These are phyloP conservation scores for Uropsilus gracilis DNA, from an alignment of 2,113 vertebrate genomes.

Conservation along the genomic window DNA sequence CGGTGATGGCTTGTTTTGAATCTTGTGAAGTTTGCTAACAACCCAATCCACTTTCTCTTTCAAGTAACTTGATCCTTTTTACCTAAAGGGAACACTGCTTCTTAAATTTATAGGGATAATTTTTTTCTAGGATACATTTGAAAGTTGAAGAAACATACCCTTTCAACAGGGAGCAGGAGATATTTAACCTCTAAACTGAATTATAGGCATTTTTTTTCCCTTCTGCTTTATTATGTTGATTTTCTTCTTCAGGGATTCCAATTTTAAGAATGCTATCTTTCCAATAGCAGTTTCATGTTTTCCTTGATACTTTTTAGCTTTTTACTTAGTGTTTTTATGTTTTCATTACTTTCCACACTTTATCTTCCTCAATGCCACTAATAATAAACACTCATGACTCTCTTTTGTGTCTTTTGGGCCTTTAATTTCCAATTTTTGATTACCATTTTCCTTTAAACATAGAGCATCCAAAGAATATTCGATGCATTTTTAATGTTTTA, in stretches of 20 bases:
- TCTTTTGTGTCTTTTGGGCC: neutral
- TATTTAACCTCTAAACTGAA: neutral
- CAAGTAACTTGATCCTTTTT: neutral
- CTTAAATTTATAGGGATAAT: neutral
- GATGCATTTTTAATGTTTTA: neutral
- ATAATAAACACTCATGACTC: too few species aligned
- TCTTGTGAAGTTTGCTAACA: neutral
- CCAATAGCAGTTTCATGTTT: neutral
- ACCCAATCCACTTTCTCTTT: neutral
- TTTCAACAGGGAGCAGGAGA: neutral
- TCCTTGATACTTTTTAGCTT: neutral
- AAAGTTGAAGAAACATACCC: neutral
- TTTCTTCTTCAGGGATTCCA: neutral
- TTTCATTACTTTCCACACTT: neutral
- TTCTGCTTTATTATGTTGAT: neutral
- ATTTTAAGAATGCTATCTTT: neutral
- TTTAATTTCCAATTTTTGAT: neutral
- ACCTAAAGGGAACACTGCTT: neutral
- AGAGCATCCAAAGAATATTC: neutral
- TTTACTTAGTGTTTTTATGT: neutral
- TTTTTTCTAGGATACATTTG: neutral
- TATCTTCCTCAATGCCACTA: neutral
- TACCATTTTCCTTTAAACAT: neutral
- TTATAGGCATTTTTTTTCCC: neutral
- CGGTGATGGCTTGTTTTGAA: neutral